Evolutionary conservation across 1,140 invertebrate genomes (phyloP), one percentile per base, ranked within the genome.

Genomic region (Aphaenogaster floridana): DNA sequence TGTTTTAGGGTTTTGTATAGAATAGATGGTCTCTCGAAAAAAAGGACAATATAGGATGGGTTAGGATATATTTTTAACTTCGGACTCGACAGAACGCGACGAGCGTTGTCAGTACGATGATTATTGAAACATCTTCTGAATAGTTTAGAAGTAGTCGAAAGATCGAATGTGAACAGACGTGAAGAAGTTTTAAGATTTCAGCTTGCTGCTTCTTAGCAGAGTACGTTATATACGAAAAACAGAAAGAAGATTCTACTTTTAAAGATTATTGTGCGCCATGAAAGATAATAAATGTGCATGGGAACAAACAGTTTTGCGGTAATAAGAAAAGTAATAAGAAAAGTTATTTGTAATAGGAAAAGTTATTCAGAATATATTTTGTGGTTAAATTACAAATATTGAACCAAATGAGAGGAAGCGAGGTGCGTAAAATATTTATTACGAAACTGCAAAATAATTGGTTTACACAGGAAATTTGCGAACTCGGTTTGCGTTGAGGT

Each of bases 101-200:
- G 28, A 28, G 1, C 50, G 13, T 74, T 74, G 34, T 63, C 45
- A 61, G 21, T 61, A 48, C 3, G 54, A 7, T 34, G 42, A 74
- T 84, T 63, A 8, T 61, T 61, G 80, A 84, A 39, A 63, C 9
- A 64, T 42, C n/a, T 63, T 50, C 2, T 52, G 28, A 76, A 74
- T 81, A 64, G 4, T 84, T 74, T 59, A 61, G 17, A 48, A 83
- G 8, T 72, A 72, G 42, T 45, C 28, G 28, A 84, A 69, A 81
- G 63, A 34, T 42, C 6, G 28, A 36, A 59, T 36, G 34, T 17
- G 34, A 74, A n/a, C 69, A 57, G 28, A 61, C 6, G 52, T 61
- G 42, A 61, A 5, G 9, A 83, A 50, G 80, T 61, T 83, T 74
- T 39, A 61, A 83, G 42, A 36, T 83, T 48, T 74, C 28, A 50